Conservation (phyloP, 2,797 vertebrate genomes). For the Meriones psammophilus region DNA sequence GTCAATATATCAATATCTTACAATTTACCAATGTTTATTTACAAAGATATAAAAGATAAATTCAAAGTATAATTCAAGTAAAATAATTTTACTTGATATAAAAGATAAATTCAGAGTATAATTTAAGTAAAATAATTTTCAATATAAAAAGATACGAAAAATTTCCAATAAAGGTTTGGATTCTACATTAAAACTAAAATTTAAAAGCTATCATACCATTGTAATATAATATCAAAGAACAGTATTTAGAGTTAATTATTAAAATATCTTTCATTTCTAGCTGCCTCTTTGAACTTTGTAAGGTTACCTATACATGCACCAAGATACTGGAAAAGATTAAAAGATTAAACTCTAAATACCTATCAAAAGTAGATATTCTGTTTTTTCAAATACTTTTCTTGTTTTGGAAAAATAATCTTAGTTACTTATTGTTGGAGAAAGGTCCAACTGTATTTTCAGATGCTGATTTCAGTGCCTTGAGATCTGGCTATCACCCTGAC, state of each 20-base stretch:
- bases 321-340: background rate
- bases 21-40: background rate
- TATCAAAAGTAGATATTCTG: background rate
- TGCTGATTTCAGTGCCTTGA: too few species aligned
- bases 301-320: conserved; percentile 9
- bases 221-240: background rate
- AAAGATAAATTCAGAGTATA: conserved; percentile 32
- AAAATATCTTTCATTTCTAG: background rate
- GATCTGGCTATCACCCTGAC: too few species aligned
- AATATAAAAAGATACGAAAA: background rate
- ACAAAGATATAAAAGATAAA: conserved; percentile 21
- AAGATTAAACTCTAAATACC: background rate
- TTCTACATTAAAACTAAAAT: background rate
- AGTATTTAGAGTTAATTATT: background rate
- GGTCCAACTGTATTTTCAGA: too few species aligned
- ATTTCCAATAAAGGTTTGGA: background rate
- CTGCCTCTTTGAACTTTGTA: background rate
- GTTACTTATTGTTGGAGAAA: background rate
- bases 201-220: background rate
- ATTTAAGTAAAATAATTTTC: conserved; percentile 23
- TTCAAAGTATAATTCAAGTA: conserved; percentile 28
- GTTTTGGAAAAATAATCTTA: conserved; percentile 25
- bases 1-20: background rate
- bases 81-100: background rate
- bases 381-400: background rate